Percentiles rank a stretch among this genome's conserved stretches.
phyloP scores from a whole-genome alignment of 2,113 vertebrate genomes.

The Cyanoderma ruficeps region DNA sequence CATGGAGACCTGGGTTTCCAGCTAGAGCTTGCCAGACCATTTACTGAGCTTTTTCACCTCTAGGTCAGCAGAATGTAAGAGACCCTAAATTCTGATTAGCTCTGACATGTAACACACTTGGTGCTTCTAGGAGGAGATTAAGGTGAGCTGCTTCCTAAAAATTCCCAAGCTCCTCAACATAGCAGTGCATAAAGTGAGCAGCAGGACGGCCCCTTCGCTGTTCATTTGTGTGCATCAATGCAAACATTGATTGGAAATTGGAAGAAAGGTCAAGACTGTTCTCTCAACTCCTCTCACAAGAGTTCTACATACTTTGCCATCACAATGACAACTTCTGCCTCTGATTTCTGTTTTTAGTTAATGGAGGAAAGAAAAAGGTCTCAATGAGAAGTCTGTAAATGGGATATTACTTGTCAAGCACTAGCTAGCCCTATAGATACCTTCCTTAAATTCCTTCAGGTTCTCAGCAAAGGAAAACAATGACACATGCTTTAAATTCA shows the following conservation, averaged over 20 bases:
- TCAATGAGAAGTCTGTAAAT: background rate
- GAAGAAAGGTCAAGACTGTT: background rate
- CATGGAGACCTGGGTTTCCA: background rate
- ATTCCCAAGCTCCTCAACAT: background rate
- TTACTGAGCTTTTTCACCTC: rapidly evolving
- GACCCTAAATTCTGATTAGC: background rate
- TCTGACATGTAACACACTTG: background rate
- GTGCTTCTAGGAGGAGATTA: background rate
- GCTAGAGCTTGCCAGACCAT: background rate
- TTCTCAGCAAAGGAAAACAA: background rate
- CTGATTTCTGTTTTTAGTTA: background rate
- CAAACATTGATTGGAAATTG: background rate
- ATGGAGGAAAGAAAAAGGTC: background rate
- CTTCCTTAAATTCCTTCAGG: background rate
- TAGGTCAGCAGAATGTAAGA: background rate
- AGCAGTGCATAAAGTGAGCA: background rate
- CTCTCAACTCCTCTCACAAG: rapidly evolving
- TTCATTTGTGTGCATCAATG: background rate
- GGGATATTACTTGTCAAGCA: background rate
- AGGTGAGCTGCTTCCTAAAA: background rate
- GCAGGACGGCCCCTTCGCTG: rapidly evolving
- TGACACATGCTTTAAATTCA: background rate
- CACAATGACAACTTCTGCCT: background rate
- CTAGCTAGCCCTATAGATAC: background rate
- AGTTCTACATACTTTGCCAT: background rate